These are phyloP conservation scores for Pteropus alecto DNA, from an alignment of 2,113 vertebrate genomes.

Conservation along the genomic window DNA sequence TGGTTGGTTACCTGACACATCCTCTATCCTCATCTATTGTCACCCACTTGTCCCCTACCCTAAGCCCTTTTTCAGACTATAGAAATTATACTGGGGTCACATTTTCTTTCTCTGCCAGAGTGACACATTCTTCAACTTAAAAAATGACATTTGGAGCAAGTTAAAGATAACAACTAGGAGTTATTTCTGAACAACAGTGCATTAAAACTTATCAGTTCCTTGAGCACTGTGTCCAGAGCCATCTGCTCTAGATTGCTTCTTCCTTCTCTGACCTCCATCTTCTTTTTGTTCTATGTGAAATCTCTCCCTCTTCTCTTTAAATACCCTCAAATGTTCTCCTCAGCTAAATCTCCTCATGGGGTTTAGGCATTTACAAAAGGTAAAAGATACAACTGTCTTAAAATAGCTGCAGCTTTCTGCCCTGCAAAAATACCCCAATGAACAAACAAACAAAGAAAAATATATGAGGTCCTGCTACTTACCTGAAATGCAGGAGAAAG, in stretches of 20 bases:
- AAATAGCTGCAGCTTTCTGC: not conserved
- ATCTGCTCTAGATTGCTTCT: not conserved
- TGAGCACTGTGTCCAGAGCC: not conserved
- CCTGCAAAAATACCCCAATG: not conserved
- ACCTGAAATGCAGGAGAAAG: not conserved
- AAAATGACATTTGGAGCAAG: not conserved
- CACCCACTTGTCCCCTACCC: not conserved
- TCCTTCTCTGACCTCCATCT: not conserved
- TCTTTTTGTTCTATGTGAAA: not conserved
- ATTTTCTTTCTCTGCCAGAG: not conserved
- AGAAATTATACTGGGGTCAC: not conserved
- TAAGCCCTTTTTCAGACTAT: not conserved
- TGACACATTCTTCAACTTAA: not conserved
- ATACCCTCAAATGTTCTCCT: not conserved
- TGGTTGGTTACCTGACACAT: fast-evolving
- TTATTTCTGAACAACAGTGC: not conserved
- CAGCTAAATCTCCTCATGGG: not conserved
- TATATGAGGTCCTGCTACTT: not conserved
- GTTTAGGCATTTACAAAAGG: constrained; percentile 21
- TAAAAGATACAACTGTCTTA: not conserved
- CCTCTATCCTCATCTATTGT: not conserved
- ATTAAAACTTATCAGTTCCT: not conserved
- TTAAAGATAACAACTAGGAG: not conserved
- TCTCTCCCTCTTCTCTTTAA: not conserved
- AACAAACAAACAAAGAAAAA: not conserved